These are phyloP conservation scores for Drosophila kambysellisi DNA, from an alignment of 2,888 invertebrate genomes.

Conservation along the genomic window DNA sequence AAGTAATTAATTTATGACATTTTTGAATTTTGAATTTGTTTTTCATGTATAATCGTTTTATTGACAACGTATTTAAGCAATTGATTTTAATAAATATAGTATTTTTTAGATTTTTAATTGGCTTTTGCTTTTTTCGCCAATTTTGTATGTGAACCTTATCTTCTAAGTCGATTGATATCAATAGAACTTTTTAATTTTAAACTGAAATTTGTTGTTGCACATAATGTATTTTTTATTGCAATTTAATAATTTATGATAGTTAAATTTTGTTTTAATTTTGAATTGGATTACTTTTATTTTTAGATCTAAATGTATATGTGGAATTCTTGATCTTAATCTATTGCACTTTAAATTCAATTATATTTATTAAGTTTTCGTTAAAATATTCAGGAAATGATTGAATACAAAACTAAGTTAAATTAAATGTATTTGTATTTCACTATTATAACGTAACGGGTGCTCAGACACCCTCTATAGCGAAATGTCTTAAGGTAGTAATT, in stretches of 20 bases:
- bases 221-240: not conserved
- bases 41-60: not conserved
- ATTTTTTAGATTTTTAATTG: not conserved
- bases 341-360: not conserved
- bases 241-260: not conserved
- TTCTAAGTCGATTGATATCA: not conserved
- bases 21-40: not conserved
- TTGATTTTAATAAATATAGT: not conserved
- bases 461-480: constrained; percentile 26
- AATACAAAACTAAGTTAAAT: too few relatives aligned
- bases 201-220: not conserved
- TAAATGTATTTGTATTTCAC: not conserved
- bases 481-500: constrained; percentile 68
- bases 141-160: not conserved
- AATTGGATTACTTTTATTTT: not conserved
- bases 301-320: not conserved
- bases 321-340: accelerated
- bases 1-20: not conserved
- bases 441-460: too few relatives aligned
- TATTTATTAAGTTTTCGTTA: not conserved
- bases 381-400: not conserved
- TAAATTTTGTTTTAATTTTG: not conserved
- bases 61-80: not conserved
- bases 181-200: not conserved
- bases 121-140: not conserved